Base-by-base conservation (phyloP, 2,113 vertebrate species). In the Psittacus erithacus region DNA sequence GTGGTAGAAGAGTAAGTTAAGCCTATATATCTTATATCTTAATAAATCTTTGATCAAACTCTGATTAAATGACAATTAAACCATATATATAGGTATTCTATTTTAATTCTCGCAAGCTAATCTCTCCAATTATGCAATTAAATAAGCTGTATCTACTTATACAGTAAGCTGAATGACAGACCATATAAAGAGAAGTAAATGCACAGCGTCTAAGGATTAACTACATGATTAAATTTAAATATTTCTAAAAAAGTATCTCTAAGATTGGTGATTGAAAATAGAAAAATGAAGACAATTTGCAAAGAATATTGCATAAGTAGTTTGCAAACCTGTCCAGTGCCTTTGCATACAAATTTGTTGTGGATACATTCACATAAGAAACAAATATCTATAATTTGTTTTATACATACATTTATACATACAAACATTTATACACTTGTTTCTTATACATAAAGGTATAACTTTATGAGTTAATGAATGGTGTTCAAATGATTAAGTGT, bases 21-120 rank as follows among this genome's bases (percentile, higher is more conserved):
- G 46, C 52, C 88, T 80, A 77, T 41, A 50, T 59, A 69, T 12
- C 27, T 90, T 90, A 83, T 7, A 83, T 70, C 39, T 90, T 69
- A 69, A 75, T 53, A 75, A 50, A 82, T 55, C 35, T 80, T 88
- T 63, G 25, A 27, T 90, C n/a, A 65, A 46, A 85, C 41, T 86
- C 80, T 73, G 47, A 95, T 83, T 86, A 92, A 60, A 65, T 62
- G 39, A 78, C 44, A 89, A 28, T 70, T 52, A 92, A 91, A 46
- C 19, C 20, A 82, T 44, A 79, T 24, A 59, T 82, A 73, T 52
- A 87, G 62, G 43, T 70, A 10, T 60, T 69, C 49, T 57, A 12
- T 82, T 59, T 93, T 74, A 77, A 93, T 93, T 92, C 50, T 85
- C 22, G 62, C 59, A 12, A 93, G n/a, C 20, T 86, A 59, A 79